These are phyloP conservation scores for Parnassius apollo DNA, from an alignment of 2,888 invertebrate genomes.

Conservation along the genomic window DNA sequence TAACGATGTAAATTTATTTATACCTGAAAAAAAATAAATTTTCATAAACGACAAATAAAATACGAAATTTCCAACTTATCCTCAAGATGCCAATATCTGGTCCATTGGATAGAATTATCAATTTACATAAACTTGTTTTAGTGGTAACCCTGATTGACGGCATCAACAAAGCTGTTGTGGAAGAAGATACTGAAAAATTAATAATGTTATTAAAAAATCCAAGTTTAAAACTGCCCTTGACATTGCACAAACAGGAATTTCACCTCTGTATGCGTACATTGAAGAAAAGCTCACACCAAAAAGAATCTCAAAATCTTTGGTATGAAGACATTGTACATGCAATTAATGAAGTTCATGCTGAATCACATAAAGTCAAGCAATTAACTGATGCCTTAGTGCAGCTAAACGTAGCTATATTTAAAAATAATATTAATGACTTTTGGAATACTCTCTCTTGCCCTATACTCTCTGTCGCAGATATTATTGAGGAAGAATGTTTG, in stretches of 20 bases:
- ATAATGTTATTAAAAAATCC: slow-evolving; percentile 72
- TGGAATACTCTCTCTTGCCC: slow-evolving; percentile 59
- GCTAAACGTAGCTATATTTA: slow-evolving; percentile 65
- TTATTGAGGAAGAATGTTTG: slow-evolving; percentile 60
- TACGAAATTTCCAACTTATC: too few relatives aligned
- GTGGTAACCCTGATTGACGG: slow-evolving; percentile 80
- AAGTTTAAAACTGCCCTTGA: slow-evolving; percentile 62
- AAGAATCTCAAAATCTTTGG: slow-evolving; percentile 82
- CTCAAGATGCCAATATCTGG: too few relatives aligned
- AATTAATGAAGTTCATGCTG: slow-evolving; percentile 68
- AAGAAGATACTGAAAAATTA: slow-evolving; percentile 73
- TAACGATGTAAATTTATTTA: too few relatives aligned
- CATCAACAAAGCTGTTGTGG: slow-evolving; percentile 82
- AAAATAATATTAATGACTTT: slow-evolving; percentile 63
- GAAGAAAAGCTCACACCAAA: slow-evolving; percentile 70
- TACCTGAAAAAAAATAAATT: too few relatives aligned
- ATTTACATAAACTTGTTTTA: slow-evolving; percentile 44
- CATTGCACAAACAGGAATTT: slow-evolving; percentile 70
- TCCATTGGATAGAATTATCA: too few relatives aligned
- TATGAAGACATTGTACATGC: slow-evolving; percentile 79
- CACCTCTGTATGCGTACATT: slow-evolving; percentile 78
- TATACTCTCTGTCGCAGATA: slow-evolving; percentile 44
- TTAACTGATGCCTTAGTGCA: slow-evolving; percentile 68
- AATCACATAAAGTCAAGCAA: slow-evolving; percentile 73
- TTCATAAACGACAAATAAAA: too few relatives aligned